Base-by-base conservation (phyloP, 92 coral and sea anemone genomes). In the Muricea muricata region DNA sequence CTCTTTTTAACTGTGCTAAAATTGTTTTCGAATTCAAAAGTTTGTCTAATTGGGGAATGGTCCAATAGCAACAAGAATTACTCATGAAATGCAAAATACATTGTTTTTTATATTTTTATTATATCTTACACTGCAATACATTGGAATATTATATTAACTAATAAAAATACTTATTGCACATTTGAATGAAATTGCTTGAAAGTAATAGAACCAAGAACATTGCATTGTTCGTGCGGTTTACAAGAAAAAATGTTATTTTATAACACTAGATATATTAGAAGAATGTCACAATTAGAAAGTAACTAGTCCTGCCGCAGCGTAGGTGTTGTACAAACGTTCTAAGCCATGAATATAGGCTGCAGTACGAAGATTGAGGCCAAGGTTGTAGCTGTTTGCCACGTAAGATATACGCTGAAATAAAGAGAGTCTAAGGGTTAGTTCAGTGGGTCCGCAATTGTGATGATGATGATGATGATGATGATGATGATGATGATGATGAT, bases 331-430 rank as follows among this genome's bases (percentile, higher is more conserved):
- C 48, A 96, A 93, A 54, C 94, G 92, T 89, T 96, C 99, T 87
- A 96, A 86, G 47, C 97, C 94, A 14, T 90, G 98, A 61, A 96
- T 94, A 85, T 93, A 96, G 0, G 99, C 99, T 4, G 99, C 99
- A 0, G 98, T 96, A 35, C 99, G 77, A 42, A 96, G 72, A 91
- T 96, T 92, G 30, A 96, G 90, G 9, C 97, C 97, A 32, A 96
- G 92, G 83, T 93, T 86, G 80, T 96, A 96, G 45, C 93, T 93
- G 68, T 90, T 94, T 1, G 98, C 98, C 75, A 95, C 93, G 7
- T 91, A 86, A 82, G 92, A 92, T 40, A 96, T 87, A 88, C 94
- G 99, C 99, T 96, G 73, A 18, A 83, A 78, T 10, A 31, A 71
- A 55, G 58, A 18, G 10, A 17, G 17, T 65, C 52, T 34, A 68